Evolutionary conservation across 1,140 invertebrate genomes (phyloP).

Genomic region (Trachymyrmex cornetzi): DNA sequence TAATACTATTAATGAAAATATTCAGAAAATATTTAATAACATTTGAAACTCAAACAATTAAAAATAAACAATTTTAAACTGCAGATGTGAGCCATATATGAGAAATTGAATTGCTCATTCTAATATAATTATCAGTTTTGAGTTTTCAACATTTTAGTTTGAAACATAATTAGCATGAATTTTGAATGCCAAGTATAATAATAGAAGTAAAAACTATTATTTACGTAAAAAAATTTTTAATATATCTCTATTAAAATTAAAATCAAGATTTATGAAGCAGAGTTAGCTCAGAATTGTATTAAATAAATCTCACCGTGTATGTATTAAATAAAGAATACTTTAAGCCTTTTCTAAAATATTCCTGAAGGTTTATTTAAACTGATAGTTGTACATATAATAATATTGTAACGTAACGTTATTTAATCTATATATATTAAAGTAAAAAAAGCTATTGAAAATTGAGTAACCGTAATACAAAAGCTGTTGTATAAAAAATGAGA

Average conservation of each 20-base stretch:
- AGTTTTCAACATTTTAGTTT: background rate
- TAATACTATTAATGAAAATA: background rate
- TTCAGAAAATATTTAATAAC: background rate
- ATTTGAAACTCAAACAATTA: background rate
- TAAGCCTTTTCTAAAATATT: background rate
- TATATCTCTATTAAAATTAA: background rate
- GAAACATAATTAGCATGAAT: background rate
- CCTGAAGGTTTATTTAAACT: background rate
- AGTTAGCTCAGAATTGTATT: background rate
- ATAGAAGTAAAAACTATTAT: background rate
- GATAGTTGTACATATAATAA: background rate
- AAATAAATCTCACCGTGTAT: no score
- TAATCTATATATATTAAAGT: background rate
- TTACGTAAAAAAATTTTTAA: background rate
- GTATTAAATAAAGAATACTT: background rate
- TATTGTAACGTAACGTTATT: conserved; percentile 4
- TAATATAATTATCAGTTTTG: background rate
- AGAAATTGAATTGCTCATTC: background rate
- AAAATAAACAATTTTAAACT: background rate
- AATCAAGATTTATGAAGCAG: background rate
- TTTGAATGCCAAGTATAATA: background rate
- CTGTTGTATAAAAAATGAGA: no score
- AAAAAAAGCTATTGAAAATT: background rate
- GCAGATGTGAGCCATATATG: background rate
- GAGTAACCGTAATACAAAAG: no score